Evolutionary conservation across 2,888 invertebrate species (phyloP), one percentile per base, ranked within the genome.

Genomic region (Aleiodes testaceus): DNA sequence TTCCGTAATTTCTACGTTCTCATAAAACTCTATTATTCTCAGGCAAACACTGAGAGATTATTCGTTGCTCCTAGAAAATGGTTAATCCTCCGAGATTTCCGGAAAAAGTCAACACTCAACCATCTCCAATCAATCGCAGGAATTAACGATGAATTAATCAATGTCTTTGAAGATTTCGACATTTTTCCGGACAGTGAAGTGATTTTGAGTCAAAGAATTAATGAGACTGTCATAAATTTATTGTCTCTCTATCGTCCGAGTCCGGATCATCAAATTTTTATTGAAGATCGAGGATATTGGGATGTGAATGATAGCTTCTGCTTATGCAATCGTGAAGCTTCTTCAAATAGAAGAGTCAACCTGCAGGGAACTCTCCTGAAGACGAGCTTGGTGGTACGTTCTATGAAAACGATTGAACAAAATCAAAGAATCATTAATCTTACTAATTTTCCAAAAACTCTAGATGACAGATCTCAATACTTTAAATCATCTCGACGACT

Each of bases 401-500:
- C 18, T 59, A 36, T 18, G 4, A 14, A 16, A 18, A 18, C 9
- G 7, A 11, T 36, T 12, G n/a, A 14, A 16, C 6, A n/a, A 26
- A 22, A 53, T 53, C 30, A 30, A 30, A 26, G 5, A 6, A 53
- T 16, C 11, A 7, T 53, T 53, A 14, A 53, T 26, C 26, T 5
- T 26, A 26, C 26, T 12, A 26, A 20, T 12, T 26, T 26, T 14
- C 4, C 18, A 7, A 63, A 67, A 70, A 70, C 22, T 76, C 26
- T 74, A 87, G 80, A 72, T 88, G 53, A 85, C 86, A 3, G 81
- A 88, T 77, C 81, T 82, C 1, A 84, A 88, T 55, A 85, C 88
- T 2, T 69, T 87, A 20, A 83, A 88, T 75, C 89, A 89, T 79
- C 77, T 89, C 61, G 85, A 84, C 61, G 89, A 89, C 81, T 88